Percentiles rank a stretch among this genome's conserved stretches.
These are phyloP conservation scores for Cyanistes caeruleus DNA, from an alignment of 2,113 vertebrate species.

Conservation along the genomic window DNA sequence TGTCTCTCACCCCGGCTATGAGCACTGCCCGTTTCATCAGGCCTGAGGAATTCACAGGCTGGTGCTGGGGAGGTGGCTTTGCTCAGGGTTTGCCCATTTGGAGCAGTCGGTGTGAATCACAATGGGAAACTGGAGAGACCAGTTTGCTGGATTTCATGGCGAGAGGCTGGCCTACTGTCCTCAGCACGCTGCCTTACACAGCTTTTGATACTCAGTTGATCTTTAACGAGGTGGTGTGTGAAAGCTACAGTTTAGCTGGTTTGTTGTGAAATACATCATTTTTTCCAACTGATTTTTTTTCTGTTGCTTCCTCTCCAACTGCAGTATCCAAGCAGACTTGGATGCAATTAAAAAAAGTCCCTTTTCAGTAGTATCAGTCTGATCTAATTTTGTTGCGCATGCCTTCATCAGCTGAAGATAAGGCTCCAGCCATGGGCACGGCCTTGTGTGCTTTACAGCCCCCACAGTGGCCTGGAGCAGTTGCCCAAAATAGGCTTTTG, in stretches of 20 bases:
- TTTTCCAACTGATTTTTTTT: neutral
- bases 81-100: neutral
- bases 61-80: neutral
- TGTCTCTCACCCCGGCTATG: neutral
- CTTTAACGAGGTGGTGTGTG: neutral
- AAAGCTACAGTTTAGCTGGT: neutral
- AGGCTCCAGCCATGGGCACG: neutral
- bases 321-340: neutral
- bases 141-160: neutral
- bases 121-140: neutral
- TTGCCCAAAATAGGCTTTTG: slow-evolving; percentile 75
- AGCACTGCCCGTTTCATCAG: neutral
- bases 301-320: neutral
- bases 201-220: neutral
- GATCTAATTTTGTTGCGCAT: neutral
- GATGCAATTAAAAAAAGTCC: neutral
- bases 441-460: neutral
- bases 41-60: neutral
- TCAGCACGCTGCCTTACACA: neutral
- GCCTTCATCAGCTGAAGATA: neutral
- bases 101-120: neutral
- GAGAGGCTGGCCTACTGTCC: neutral
- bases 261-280: neutral
- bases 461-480: slow-evolving; percentile 6
- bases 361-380: neutral